Evolutionary conservation across 1,140 invertebrate species (phyloP).

Genomic region (Hyles euphorbiae): DNA sequence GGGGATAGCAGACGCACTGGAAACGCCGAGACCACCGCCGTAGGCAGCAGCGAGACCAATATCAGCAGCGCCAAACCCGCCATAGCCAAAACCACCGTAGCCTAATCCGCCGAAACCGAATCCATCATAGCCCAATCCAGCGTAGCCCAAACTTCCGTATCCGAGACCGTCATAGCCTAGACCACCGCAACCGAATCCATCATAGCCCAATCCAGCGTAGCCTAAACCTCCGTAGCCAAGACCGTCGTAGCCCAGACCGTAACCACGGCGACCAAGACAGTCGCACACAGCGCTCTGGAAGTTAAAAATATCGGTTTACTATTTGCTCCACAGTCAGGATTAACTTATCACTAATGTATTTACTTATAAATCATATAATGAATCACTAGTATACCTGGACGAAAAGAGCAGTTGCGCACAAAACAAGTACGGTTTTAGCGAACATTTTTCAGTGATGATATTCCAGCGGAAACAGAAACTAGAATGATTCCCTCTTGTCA

Average conservation of each 20-base stretch:
- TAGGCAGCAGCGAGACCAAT: not conserved
- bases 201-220: slow-evolving; percentile 5
- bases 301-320: too few relatives aligned
- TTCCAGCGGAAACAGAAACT: not conserved
- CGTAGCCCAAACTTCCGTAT: not conserved
- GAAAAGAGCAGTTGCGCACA: slow-evolving; percentile 1
- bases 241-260: slow-evolving; percentile 1
- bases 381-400: slow-evolving; percentile 1
- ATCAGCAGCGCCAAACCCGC: not conserved
- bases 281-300: not conserved
- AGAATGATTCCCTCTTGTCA: too few relatives aligned
- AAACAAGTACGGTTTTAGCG: slow-evolving; percentile 4
- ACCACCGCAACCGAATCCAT: not conserved
- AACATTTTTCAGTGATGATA: slow-evolving; percentile 9
- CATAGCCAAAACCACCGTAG: not conserved
- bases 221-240: slow-evolving; percentile 9
- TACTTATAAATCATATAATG: too few relatives aligned
- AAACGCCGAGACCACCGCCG: slow-evolving; percentile 22
- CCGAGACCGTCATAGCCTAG: not conserved
- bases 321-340: too few relatives aligned
- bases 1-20: slow-evolving; percentile 4
- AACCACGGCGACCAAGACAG: slow-evolving; percentile 14
- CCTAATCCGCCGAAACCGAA: slow-evolving; percentile 7
- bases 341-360: too few relatives aligned
- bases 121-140: slow-evolving; percentile 1